These are phyloP conservation scores for Hemicentrotus pulcherrimus DNA, from an alignment of 35 echinoderm and acorn worm species.

Conservation along the genomic window DNA sequence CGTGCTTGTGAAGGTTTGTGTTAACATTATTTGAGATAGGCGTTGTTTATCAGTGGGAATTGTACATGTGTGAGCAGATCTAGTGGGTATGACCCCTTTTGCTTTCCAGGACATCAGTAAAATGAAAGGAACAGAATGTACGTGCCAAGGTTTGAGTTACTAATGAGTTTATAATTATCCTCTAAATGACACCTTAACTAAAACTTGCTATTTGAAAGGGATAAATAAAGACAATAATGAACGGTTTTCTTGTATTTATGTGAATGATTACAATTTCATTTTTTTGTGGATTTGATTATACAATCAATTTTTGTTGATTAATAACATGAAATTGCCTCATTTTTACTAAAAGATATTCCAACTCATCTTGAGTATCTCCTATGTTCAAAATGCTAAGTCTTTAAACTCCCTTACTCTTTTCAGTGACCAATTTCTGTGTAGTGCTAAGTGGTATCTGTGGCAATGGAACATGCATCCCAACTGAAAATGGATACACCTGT, in stretches of 20 bases:
- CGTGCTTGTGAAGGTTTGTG: slow-evolving; percentile 64
- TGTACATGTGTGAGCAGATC: slow-evolving; percentile 62
- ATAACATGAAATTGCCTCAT: not conserved
- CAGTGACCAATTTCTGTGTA: slow-evolving; percentile 61
- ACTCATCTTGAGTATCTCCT: not conserved
- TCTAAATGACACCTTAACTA: too few species aligned
- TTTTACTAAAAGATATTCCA: not conserved
- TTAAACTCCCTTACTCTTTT: not conserved
- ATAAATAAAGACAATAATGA: too few species aligned
- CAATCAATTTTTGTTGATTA: not conserved
- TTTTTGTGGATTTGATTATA: not conserved
- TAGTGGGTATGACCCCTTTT: slow-evolving; percentile 59
- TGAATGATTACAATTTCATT: not conserved
- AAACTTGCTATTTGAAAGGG: not conserved
- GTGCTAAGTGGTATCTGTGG: slow-evolving; percentile 62
- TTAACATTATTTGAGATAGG: too few species aligned
- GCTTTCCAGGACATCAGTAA: slow-evolving; percentile 67
- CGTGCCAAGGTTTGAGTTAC: slow-evolving; percentile 55
- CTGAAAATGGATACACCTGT: slow-evolving; percentile 41
- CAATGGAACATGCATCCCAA: slow-evolving; percentile 60
- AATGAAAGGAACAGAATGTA: not conserved
- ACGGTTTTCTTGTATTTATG: not conserved
- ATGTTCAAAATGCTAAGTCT: not conserved
- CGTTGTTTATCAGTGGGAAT: slow-evolving; percentile 63
- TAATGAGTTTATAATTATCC: too few species aligned